Evolutionary conservation across 37 sponge, comb jelly and placozoan genomes (phyloP).

Genomic region (Cladorhizidae sp.): DNA sequence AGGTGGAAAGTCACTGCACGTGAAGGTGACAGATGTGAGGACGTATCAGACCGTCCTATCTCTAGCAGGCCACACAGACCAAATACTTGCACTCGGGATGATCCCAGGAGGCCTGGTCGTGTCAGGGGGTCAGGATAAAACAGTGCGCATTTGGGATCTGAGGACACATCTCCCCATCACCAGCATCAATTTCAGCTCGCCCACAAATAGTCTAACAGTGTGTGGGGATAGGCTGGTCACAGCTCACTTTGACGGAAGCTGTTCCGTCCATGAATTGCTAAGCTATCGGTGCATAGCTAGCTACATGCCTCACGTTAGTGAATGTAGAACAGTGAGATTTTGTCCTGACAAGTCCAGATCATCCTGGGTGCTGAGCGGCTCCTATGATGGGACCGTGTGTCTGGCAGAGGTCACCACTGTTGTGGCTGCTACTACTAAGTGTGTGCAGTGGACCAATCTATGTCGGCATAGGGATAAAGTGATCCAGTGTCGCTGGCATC

Average conservation of each 20-base stretch:
- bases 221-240: slow-evolving; percentile 9
- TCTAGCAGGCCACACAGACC: slow-evolving; percentile 60
- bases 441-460: slow-evolving; percentile 30
- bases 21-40: slow-evolving; percentile 55
- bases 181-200: slow-evolving; percentile 10
- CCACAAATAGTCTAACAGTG: slow-evolving; percentile 22
- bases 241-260: slow-evolving; percentile 48
- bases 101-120: slow-evolving; percentile 17
- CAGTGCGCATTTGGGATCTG: slow-evolving; percentile 75
- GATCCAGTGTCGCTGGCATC: slow-evolving; percentile 87
- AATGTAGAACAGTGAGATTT: slow-evolving; percentile 72
- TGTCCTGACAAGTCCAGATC: slow-evolving; percentile 27
- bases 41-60: slow-evolving; percentile 15
- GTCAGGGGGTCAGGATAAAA: slow-evolving; percentile 71
- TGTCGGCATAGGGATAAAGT: slow-evolving; percentile 79
- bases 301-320: slow-evolving; percentile 43
- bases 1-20: slow-evolving; percentile 58
- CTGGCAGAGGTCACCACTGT: slow-evolving; percentile 14
- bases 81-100: slow-evolving; percentile 55
- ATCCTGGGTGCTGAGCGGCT: slow-evolving; percentile 68
- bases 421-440: not conserved
- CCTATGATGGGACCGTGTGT: slow-evolving; percentile 74
- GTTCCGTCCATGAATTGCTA: slow-evolving; percentile 42
- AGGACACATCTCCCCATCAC: not conserved
- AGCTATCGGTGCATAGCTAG: not conserved